Percentiles rank a stretch among this genome's conserved stretches.
Evolutionary conservation across 2,113 vertebrate genomes (phyloP).

Genomic region (Irena cyanogastra): DNA sequence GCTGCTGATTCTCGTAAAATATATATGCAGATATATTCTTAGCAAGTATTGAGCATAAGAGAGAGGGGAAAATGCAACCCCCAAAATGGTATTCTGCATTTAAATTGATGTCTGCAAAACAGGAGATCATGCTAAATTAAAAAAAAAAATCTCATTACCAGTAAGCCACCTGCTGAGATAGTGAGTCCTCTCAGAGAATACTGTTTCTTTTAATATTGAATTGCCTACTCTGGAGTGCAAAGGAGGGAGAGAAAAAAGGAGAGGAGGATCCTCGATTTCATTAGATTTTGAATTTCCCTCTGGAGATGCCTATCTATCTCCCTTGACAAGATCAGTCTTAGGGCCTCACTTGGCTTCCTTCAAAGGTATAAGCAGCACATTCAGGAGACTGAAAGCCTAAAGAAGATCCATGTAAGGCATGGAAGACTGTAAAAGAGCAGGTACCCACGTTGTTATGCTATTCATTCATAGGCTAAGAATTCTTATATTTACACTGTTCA

Average conservation of each 20-base stretch:
- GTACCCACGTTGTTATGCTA: neutral
- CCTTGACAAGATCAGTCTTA: neutral
- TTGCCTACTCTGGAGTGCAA: neutral
- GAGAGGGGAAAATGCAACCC: neutral
- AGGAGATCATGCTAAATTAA: neutral
- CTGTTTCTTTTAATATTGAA: neutral
- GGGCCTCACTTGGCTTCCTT: neutral
- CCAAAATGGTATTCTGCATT: neutral
- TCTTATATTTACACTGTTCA: neutral
- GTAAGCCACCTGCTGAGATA: constrained; percentile 6
- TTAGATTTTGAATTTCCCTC: constrained; percentile 23
- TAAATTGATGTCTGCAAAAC: neutral
- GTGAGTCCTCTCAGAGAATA: neutral
- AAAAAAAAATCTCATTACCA: neutral
- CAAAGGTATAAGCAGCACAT: neutral
- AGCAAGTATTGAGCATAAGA: neutral
- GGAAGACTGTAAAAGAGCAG: neutral
- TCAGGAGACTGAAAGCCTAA: neutral
- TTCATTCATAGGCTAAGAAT: neutral
- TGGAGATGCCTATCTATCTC: neutral
- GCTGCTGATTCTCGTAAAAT: neutral
- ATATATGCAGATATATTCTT: neutral
- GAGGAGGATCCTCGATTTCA: neutral
- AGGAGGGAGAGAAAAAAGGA: neutral
- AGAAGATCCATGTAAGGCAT: neutral